These are phyloP conservation scores for Aporophyla lueneburgensis DNA, from an alignment of 2,888 invertebrate genomes.

Conservation along the genomic window DNA sequence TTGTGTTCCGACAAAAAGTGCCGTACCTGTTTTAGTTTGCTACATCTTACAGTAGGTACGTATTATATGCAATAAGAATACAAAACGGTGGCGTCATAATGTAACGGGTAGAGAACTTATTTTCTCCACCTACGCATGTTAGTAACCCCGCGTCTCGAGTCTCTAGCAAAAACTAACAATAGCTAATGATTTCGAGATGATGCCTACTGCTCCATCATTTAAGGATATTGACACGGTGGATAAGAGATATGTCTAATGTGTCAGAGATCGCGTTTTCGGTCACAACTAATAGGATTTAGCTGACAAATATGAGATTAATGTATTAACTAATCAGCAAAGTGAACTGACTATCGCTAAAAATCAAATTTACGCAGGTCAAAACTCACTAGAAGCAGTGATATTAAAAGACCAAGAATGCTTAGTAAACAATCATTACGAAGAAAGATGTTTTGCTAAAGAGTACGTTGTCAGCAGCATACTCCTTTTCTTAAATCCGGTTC, in stretches of 20 bases:
- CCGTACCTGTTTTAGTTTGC: background rate
- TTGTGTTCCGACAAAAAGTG: background rate
- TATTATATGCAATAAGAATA: slow-evolving; percentile 33
- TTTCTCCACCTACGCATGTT: slow-evolving; percentile 63
- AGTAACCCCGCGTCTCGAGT: slow-evolving; percentile 57
- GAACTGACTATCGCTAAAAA: background rate
- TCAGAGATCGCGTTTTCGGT: background rate
- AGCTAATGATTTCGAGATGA: slow-evolving; percentile 39
- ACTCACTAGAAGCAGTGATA: background rate
- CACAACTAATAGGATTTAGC: background rate
- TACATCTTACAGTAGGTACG: background rate
- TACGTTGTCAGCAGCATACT: background rate
- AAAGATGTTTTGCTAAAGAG: background rate
- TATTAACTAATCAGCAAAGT: background rate
- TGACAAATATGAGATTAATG: background rate
- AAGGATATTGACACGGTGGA: slow-evolving; percentile 34
- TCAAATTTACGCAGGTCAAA: background rate
- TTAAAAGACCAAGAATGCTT: background rate
- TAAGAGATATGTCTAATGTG: background rate
- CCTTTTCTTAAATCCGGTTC: background rate
- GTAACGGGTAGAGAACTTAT: slow-evolving; percentile 60
- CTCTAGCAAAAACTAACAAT: slow-evolving; percentile 60
- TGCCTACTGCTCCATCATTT: slow-evolving; percentile 25
- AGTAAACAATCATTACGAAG: background rate
- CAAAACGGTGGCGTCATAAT: slow-evolving; percentile 56